Evolutionary conservation across 2,888 invertebrate genomes (phyloP).

Genomic region (Caenorhabditis plicata): DNA sequence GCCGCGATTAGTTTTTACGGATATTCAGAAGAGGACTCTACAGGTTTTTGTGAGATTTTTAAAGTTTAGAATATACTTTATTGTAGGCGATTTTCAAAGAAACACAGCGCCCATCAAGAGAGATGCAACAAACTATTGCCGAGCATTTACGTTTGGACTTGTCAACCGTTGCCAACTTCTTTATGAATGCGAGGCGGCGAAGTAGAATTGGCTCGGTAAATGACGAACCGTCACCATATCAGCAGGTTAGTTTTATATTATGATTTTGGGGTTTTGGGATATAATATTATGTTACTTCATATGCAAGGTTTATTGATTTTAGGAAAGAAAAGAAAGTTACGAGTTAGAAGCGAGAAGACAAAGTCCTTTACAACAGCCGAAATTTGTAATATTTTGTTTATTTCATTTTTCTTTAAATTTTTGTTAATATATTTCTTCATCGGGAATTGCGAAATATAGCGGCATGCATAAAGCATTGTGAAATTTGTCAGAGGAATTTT

Average conservation of each 20-base stretch:
- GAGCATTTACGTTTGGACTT: slow-evolving; percentile 62
- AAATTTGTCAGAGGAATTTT: no score
- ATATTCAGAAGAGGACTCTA: slow-evolving; percentile 98
- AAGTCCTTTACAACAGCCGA: no score
- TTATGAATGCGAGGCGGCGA: slow-evolving; percentile 97
- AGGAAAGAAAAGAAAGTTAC: no score
- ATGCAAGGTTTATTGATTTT: no score
- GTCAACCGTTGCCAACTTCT: slow-evolving; percentile 81
- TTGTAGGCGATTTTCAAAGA: slow-evolving; percentile 65
- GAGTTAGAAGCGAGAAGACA: no score
- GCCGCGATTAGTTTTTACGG: slow-evolving; percentile 99
- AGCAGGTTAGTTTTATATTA: slow-evolving; percentile 36
- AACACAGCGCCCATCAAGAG: slow-evolving; percentile 64
- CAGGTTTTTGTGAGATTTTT: slow-evolving; percentile 67
- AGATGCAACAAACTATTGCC: slow-evolving; percentile 65
- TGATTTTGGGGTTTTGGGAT: background rate
- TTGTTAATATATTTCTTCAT: no score
- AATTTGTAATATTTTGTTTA: no score
- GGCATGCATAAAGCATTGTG: no score
- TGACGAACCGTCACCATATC: slow-evolving; percentile 49
- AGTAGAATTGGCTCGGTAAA: slow-evolving; percentile 60
- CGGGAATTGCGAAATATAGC: no score
- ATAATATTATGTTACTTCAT: no score
- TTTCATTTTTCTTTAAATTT: no score
- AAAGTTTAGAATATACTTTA: background rate